Conservation (phyloP, 2,797 vertebrate species). For the Podarcis siculus region DNA sequence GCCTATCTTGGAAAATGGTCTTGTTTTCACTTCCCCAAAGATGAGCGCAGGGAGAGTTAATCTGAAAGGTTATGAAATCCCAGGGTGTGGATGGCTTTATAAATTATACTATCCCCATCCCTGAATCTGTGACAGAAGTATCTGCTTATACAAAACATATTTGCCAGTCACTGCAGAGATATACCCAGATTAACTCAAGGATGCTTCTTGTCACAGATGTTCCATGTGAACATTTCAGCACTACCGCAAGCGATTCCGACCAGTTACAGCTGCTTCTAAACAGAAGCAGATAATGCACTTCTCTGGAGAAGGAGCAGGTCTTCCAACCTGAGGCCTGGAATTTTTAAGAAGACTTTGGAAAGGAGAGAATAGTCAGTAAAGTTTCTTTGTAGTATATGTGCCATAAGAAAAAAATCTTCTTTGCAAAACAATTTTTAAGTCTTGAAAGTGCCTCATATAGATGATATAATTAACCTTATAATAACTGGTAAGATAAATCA, state of each 20-base stretch:
- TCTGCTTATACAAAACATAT: background rate
- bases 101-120: background rate
- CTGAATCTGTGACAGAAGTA: background rate
- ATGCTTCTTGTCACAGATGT: constrained; percentile 25
- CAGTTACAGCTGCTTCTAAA: constrained; percentile 26
- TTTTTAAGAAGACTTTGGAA: constrained; percentile 13
- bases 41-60: background rate
- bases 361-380: background rate
- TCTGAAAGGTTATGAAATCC: background rate
- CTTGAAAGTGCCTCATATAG: background rate
- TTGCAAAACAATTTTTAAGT: background rate
- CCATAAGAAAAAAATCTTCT: background rate
- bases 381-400: background rate
- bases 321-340: constrained; percentile 21
- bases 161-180: background rate
- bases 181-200: background rate
- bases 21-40: background rate
- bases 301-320: constrained; percentile 12
- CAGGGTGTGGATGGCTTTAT: background rate
- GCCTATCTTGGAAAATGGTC: background rate
- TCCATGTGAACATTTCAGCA: constrained; percentile 28
- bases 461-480: background rate
- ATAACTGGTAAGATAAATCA: background rate
- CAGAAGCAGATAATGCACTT: background rate
- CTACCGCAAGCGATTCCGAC: background rate